Percentiles rank a stretch among this genome's conserved stretches.
phyloP scores from a whole-genome alignment of 2,113 vertebrate species.

The Coracopsis vasa region DNA sequence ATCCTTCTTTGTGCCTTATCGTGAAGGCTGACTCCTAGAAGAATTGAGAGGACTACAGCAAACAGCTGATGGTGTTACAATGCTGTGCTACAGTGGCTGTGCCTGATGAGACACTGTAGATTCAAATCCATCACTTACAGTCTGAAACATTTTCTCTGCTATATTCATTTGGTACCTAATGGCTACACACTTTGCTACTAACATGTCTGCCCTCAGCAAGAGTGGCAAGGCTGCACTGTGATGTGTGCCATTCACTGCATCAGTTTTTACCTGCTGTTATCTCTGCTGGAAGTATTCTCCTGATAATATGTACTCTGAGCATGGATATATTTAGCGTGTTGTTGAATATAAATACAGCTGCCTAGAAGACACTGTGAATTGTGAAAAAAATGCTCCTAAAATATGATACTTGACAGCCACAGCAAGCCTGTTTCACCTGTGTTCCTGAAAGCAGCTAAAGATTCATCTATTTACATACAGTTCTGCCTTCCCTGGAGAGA shows the following conservation, averaged over 20 bases:
- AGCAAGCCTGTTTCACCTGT: background rate
- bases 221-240: background rate
- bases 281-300: background rate
- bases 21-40: background rate
- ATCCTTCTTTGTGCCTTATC: background rate
- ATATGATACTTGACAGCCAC: background rate
- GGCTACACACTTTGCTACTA: background rate
- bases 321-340: background rate
- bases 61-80: background rate
- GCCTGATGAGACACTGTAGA: background rate
- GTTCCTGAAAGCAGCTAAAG: conserved; percentile 47
- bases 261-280: background rate
- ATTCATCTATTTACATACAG: conserved; percentile 20
- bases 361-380: background rate
- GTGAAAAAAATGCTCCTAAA: background rate
- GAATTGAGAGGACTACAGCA: background rate
- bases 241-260: background rate
- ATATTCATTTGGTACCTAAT: background rate
- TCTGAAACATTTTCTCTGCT: background rate
- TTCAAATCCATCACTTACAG: background rate
- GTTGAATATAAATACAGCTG: background rate
- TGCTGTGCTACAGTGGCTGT: background rate
- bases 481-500: conserved; percentile 41
- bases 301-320: background rate
- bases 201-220: background rate